phyloP scores from a whole-genome alignment of 2,113 vertebrate genomes.

The Tinamus guttatus region DNA sequence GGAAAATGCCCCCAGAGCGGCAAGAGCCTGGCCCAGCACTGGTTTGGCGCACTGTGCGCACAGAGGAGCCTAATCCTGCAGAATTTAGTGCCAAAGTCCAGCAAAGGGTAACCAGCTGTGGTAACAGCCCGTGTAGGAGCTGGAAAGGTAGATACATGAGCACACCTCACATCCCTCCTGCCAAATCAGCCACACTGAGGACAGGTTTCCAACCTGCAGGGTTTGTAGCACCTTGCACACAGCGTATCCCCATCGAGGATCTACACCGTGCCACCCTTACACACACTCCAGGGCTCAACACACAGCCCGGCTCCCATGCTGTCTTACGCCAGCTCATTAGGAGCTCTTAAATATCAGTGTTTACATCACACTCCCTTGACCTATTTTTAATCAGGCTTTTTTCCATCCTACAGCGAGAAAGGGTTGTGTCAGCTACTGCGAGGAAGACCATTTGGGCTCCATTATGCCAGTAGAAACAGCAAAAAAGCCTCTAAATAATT shows the following conservation, averaged over 20 bases:
- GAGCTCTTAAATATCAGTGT: background rate
- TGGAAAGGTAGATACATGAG: background rate
- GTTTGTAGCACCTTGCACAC: background rate
- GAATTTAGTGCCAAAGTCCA: background rate
- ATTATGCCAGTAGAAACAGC: background rate
- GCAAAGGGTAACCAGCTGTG: rapidly evolving
- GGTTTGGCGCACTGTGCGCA: background rate
- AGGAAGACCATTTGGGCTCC: background rate
- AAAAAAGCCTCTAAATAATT: background rate
- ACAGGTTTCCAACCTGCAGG: background rate
- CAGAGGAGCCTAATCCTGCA: background rate
- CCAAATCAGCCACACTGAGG: background rate
- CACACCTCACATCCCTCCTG: background rate
- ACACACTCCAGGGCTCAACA: background rate
- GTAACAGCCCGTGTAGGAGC: rapidly evolving
- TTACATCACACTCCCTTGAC: background rate
- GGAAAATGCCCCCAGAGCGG: rapidly evolving
- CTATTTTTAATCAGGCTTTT: background rate
- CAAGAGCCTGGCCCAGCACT: background rate
- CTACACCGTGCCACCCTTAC: background rate
- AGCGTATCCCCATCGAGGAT: background rate
- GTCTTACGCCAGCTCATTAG: background rate
- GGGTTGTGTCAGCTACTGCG: background rate
- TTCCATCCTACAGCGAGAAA: background rate
- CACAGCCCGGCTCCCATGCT: background rate